Evolutionary conservation across 2,888 invertebrate species (phyloP), one percentile per base, ranked within the genome.

Genomic region (Exephanes ischioxanthus): DNA sequence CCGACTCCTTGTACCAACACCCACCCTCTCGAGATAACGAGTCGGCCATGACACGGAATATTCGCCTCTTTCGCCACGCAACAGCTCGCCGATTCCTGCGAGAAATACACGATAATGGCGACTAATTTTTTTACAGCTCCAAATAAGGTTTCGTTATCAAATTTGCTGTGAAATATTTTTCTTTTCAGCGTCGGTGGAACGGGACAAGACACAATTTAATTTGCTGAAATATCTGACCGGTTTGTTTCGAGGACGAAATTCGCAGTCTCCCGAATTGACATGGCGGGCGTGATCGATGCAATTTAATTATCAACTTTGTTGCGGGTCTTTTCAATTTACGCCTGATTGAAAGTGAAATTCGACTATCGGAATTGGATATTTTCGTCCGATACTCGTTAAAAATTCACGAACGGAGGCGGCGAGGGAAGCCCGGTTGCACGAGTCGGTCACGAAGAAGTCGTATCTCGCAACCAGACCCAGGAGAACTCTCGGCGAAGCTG

Each of bases 401-500:
- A 51, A 66, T 76, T 76, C 22, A 66, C 30, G 51, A 66, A 33
- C 33, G 2, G 14, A 14, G 66, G 76, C 33, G 63, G 30, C 75
- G 51, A 72, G 41, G 19, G 11, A 14, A 45, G 30, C 51, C 11
- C 51, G n/a, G 66, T 63, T 19, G 63, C 33, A 22, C 76, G 51
- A 51, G 11, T n/a, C 16, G 58, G 76, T 51, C 51, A 6, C 30
- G 66, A 66, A 37, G 48, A 61, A 73, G 30, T 30, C 26, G 37
- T 73, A 45, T 30, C 45, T 76, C 22, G 19, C 63, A 51, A 45
- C 19, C 48, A 19, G 61, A 37, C 61, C 48, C 63, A n/a, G 63
- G 48, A 61, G 26, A 45, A 22, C 26, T 63, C 75, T 75, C 30
- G 63, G 63, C 63, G 45, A 9, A 45, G 45, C 33, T 61, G 26